Evolutionary conservation across 2,888 invertebrate genomes (phyloP).

Genomic region (Dione vanillae): DNA sequence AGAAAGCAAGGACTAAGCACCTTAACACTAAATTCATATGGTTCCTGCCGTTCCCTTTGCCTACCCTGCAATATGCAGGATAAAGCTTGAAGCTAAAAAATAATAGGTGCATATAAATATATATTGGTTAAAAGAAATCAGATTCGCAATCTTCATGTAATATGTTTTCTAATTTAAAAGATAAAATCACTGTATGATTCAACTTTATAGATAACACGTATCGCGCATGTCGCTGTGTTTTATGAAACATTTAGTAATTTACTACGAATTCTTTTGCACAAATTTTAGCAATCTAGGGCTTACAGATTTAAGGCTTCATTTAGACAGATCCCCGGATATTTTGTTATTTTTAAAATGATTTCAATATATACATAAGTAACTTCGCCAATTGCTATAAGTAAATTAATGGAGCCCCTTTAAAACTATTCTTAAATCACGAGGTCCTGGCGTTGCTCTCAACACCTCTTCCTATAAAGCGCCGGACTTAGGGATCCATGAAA

Average conservation of each 20-base stretch:
- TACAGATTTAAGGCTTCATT: neutral
- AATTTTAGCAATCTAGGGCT: neutral
- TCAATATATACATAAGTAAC: neutral
- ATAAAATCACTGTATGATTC: constrained; percentile 1
- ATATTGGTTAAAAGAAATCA: neutral
- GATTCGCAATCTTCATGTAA: neutral
- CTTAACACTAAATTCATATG: too few relatives aligned
- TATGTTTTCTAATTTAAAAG: neutral
- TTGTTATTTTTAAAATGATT: neutral
- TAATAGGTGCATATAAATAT: too few relatives aligned
- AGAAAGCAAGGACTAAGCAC: too few relatives aligned
- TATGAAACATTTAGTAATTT: constrained; percentile 7
- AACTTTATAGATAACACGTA: neutral
- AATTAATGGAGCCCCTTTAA: too few relatives aligned
- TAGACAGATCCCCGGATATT: neutral
- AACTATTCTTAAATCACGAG: too few relatives aligned
- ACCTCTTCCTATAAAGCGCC: too few relatives aligned
- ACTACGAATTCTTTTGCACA: neutral
- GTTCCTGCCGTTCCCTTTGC: too few relatives aligned
- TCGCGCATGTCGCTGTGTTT: neutral
- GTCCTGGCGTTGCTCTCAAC: too few relatives aligned
- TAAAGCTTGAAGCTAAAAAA: too few relatives aligned
- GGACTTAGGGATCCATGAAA: too few relatives aligned
- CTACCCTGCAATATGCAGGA: too few relatives aligned
- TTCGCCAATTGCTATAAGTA: too few relatives aligned